Conservation (phyloP, 2,888 invertebrate species). For the Cryptus armator region DNA sequence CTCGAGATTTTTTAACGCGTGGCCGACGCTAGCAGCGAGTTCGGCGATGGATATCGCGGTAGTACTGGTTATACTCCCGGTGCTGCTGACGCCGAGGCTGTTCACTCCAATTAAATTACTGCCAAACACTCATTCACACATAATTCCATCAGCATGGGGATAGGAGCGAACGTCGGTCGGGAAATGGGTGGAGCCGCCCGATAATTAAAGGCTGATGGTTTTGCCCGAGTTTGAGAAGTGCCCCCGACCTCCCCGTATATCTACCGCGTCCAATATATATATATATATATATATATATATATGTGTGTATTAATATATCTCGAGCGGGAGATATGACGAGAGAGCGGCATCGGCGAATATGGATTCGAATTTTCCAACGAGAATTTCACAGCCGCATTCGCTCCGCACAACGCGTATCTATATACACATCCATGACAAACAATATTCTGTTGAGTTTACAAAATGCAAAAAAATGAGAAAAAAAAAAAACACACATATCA, state of each 20-base stretch:
- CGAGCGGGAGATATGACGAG: background rate
- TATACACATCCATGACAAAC: background rate
- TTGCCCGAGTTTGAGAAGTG: background rate
- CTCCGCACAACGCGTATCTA: background rate
- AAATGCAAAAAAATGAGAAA: background rate
- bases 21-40: background rate
- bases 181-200: background rate
- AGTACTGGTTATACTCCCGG: background rate
- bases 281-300: background rate
- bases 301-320: background rate
- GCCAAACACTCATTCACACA: conserved; percentile 4
- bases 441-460: background rate
- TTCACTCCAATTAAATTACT: conserved; percentile 18
- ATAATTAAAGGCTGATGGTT: conserved; percentile 12
- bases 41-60: too few relatives aligned
- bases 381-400: background rate
- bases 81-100: background rate
- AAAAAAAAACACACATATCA: background rate
- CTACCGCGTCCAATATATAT: background rate
- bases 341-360: background rate
- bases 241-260: too few relatives aligned
- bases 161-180: background rate
- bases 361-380: background rate
- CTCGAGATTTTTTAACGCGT: background rate
- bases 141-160: conserved; percentile 7